Evolutionary conservation across 2,888 invertebrate species (phyloP), one percentile per base, ranked within the genome.

Genomic region (Eristalis intricaria): DNA sequence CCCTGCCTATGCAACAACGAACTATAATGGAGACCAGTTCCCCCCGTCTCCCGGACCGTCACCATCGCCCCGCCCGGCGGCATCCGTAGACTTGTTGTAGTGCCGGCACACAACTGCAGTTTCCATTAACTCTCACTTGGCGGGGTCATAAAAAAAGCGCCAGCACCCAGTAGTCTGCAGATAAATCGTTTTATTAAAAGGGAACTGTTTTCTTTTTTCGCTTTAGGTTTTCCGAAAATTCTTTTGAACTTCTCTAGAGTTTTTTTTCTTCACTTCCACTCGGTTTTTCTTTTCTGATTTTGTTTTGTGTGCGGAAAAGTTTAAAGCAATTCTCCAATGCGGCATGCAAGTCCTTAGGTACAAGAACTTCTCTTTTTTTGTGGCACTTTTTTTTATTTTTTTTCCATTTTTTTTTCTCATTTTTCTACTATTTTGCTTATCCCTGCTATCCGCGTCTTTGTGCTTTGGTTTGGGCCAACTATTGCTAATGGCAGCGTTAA

Each of bases 1-100:
- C 89, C 88, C 81, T 65, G 73, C 70, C 81, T 83, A 80, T 83
- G 84, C 77, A 77, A 81, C 73, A 77, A 81, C 69, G 85, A 81
- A 77, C 77, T 71, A 85, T 77, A 85, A 77, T 77, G 76, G 81
- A 81, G 63, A 29, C 70, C 64, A 77, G 71, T 81, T 61, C 23
- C 56, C 80, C 71, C 75, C 40, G 13, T 4, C 40, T 13, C 2
- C 40, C 0, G 5, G n/a, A n/a, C 43, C 7, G 15, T 4, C 13
- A 2, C 43, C 43, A 29, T 5, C 29, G 5, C 10, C 38, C 13
- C 38, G 0, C 38, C 38, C 38, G 38, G 2, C 23, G 26, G 60
- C 26, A 60, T 29, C 60, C 26, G 7, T 29, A 60, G 60, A 29
- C n/a, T n/a, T n/a, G 26, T 13, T 23, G 26, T 73, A 81, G 68